Evolutionary conservation across 2,888 invertebrate genomes (phyloP), one percentile per base, ranked within the genome.

Genomic region (Epirrita christyi): DNA sequence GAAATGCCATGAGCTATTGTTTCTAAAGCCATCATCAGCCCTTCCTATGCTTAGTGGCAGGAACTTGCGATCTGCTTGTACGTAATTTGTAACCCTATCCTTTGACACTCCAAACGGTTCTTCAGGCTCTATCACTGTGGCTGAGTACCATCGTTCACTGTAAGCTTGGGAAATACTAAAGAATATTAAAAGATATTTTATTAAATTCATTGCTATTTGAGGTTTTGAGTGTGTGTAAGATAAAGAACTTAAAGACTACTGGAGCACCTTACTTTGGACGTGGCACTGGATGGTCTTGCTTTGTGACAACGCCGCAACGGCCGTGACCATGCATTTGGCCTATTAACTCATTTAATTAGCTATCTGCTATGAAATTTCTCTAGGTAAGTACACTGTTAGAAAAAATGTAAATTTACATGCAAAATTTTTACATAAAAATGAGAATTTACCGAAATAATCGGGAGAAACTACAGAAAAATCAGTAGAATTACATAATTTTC

Each of bases 321-420:
- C 7, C 9, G 32, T 32, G 32, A 32, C 32, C 32, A 32, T 77
- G 84, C 83, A 85, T 85, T 85, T 78, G 77, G 74, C 72, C 72
- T 85, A 86, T 85, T 87, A 84, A 87, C 71, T 76, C 84, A 81
- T 78, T 79, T 81, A 78, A 78, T 80, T 83, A 80, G 75, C 63
- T n/a, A n/a, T n/a, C n/a, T n/a, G n/a, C n/a, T n/a, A n/a, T n/a
- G n/a, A n/a, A n/a, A n/a, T n/a, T n/a, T n/a, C n/a, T n/a, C n/a
- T n/a, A n/a, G n/a, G n/a, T n/a, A n/a, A n/a, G n/a, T n/a, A n/a
- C n/a, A n/a, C n/a, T n/a, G n/a, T n/a, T n/a, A n/a, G n/a, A n/a
- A n/a, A n/a, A n/a, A n/a, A n/a, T n/a, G n/a, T n/a, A n/a, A n/a
- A n/a, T n/a, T n/a, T n/a, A n/a, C n/a, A n/a, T n/a, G n/a, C n/a